Evolutionary conservation across 2,797 vertebrate species (phyloP), one percentile per base, ranked within the genome.

Genomic region (Champsocephalus esox): DNA sequence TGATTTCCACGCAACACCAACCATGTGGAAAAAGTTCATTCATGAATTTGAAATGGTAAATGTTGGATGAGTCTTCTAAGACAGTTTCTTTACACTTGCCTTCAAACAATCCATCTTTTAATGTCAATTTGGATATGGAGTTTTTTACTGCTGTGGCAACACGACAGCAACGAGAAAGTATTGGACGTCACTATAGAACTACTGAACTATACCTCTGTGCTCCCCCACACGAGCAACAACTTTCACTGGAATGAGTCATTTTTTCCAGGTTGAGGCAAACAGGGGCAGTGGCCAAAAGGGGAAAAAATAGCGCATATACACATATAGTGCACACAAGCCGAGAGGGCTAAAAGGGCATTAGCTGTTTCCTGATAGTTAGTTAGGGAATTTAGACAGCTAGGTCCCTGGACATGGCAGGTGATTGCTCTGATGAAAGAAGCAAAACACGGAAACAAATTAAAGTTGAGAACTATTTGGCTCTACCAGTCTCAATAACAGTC

Each of bases 1-100:
- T 66, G 63, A 82, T 72, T 38, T 84, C 73, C 69, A 62, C 45
- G n/a, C 70, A 66, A 62, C 32, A 81, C 52, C 28, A 62, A 58
- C 70, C 91, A 89, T 75, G 70, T 86, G 87, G 88, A 90, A 87
- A 81, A 46, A 74, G 76, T 91, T 93, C 43, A 55, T 83, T 76
- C 41, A 73, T 66, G 74, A 83, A 82, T 86, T 80, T 72, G 24
- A 12, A 65, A 63, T 52, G 70, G 66, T 78, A 80, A 77, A 66
- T 52, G 1, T 74, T 70, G 52, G 14, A 49, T 1, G 19, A 48
- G 24, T 71, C 83, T 78, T 77, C 41, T 3, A 77, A 72, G 84
- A 80, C 69, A 34, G 16, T 67, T 78, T 81, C 69, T 65, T 62
- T 54, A 62, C 43, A 9, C 49, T 45, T 51, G 74, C 77, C 67